Conservation (phyloP, 1,140 invertebrate species). For the Penaeus vannamei region DNA sequence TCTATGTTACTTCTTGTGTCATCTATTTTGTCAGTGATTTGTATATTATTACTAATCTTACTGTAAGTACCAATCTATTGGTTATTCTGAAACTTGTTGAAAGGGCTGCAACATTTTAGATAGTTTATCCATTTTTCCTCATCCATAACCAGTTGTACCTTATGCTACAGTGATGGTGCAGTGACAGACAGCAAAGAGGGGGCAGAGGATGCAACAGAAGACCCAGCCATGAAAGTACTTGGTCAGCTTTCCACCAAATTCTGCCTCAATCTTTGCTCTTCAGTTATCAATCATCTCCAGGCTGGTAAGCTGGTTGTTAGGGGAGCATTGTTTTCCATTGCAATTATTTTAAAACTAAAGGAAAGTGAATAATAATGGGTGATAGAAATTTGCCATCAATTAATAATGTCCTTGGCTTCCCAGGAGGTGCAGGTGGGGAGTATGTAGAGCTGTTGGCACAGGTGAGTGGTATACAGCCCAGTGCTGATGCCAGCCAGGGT, state of each 20-base stretch:
- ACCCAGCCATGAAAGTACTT: constrained; percentile 55
- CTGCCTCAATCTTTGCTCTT: constrained; percentile 64
- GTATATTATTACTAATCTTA: too few relatives aligned
- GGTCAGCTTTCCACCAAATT: constrained; percentile 65
- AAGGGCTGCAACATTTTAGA: neutral
- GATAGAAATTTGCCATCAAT: neutral
- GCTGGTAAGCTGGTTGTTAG: constrained; percentile 44
- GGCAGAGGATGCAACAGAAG: constrained; percentile 21
- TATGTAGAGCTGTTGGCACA: constrained; percentile 55
- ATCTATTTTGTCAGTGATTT: too few relatives aligned
- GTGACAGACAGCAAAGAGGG: constrained; percentile 2
- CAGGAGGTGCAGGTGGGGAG: constrained; percentile 53
- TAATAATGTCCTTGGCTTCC: neutral
- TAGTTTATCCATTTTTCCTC: neutral
- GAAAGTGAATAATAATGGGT: neutral
- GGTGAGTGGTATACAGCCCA: constrained; percentile 30
- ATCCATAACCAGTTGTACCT: neutral
- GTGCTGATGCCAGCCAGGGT: constrained; percentile 10
- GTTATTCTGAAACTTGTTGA: neutral
- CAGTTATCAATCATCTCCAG: constrained; percentile 61
- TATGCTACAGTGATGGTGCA: constrained; percentile 47
- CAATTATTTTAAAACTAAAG: neutral
- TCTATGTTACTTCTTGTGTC: too few relatives aligned
- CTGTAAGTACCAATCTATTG: too few relatives aligned
- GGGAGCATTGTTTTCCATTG: neutral